Conservation (phyloP, 2,888 invertebrate genomes). For the Microplitis manilae region DNA sequence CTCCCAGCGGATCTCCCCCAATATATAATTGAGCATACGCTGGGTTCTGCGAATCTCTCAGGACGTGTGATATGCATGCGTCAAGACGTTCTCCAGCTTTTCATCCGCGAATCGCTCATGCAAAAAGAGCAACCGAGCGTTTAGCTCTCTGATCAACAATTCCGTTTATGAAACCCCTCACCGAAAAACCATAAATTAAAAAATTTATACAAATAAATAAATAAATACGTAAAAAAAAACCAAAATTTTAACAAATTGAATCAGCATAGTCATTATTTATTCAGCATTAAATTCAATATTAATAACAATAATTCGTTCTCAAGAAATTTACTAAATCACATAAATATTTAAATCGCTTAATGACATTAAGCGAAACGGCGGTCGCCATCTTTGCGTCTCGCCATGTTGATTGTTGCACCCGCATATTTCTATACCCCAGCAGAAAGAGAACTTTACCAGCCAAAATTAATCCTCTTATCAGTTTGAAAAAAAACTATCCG, state of each 20-base stretch:
- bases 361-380: constrained; percentile 54
- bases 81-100: constrained; percentile 28
- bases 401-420: constrained; percentile 67
- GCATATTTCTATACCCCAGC: constrained; percentile 18
- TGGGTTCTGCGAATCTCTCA: neutral
- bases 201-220: too few relatives aligned
- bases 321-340: constrained; percentile 36
- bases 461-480: too few relatives aligned
- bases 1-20: constrained; percentile 3
- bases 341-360: constrained; percentile 69
- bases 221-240: too few relatives aligned
- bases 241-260: neutral
- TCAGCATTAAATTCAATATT: neutral
- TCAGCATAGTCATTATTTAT: neutral
- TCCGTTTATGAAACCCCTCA: neutral
- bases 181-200: too few relatives aligned
- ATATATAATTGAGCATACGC: constrained; percentile 32
- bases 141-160: neutral
- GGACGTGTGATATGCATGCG: neutral
- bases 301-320: constrained; percentile 47
- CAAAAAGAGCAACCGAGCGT: neutral
- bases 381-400: constrained; percentile 66
- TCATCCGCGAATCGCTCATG: neutral
- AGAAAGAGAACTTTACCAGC: neutral
- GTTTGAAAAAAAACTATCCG: too few relatives aligned